Conservation (phyloP, 2,113 vertebrate genomes). For the Leptobrachium ailaonicum region DNA sequence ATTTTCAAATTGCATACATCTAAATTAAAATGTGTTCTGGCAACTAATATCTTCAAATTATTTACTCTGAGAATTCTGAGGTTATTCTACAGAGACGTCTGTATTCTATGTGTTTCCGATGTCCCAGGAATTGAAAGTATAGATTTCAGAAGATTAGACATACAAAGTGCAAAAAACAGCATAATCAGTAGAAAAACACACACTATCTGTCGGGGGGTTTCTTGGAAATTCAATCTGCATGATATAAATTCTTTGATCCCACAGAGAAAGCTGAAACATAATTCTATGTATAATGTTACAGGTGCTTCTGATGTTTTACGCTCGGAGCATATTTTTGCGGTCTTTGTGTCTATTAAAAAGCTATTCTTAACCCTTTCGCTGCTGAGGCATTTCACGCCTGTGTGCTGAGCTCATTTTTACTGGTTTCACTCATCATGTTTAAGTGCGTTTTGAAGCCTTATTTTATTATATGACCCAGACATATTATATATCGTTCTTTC, state of each 20-base stretch:
- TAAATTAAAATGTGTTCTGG: constrained; percentile 3
- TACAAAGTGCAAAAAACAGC: not conserved
- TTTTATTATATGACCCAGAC: too few species aligned
- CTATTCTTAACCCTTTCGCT: not conserved
- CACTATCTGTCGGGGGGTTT: constrained; percentile 5
- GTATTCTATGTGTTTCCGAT: constrained; percentile 20
- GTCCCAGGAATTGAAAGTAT: constrained; percentile 23
- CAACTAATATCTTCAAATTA: constrained; percentile 22
- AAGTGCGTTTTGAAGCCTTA: too few species aligned
- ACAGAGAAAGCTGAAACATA: not conserved
- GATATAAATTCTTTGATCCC: not conserved
- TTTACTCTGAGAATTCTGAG: not conserved
- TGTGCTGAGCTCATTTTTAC: too few species aligned
- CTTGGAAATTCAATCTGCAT: not conserved
- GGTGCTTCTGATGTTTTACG: not conserved
- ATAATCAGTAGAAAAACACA: constrained; percentile 19
- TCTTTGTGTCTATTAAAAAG: not conserved
- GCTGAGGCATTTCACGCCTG: too few species aligned
- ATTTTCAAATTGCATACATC: constrained; percentile 34
- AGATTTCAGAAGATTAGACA: constrained; percentile 34
- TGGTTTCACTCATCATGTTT: too few species aligned
- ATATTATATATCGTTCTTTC: too few species aligned
- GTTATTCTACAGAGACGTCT: constrained; percentile 10
- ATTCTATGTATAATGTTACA: constrained; percentile 7
- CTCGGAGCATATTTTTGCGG: not conserved